phyloP scores from a whole-genome alignment of 2,888 invertebrate species.

The Minunthozetes semirufus region DNA sequence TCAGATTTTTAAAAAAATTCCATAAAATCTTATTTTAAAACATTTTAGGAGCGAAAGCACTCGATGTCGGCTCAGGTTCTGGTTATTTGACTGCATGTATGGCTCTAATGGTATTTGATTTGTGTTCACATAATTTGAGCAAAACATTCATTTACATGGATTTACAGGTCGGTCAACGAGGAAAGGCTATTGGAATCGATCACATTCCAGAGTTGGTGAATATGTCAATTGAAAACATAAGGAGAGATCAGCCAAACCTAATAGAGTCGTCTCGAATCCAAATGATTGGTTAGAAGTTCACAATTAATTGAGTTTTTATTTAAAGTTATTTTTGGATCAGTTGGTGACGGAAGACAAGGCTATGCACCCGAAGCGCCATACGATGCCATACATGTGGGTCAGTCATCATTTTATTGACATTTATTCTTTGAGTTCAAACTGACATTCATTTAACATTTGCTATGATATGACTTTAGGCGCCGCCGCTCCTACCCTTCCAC shows the following conservation, averaged over 20 bases:
- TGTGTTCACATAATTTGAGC: too few relatives aligned
- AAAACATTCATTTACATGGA: too few relatives aligned
- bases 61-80: slow-evolving; percentile 90
- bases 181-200: slow-evolving; percentile 74
- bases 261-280: slow-evolving; percentile 61
- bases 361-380: slow-evolving; percentile 66
- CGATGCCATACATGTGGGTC: slow-evolving; percentile 80
- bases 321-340: slow-evolving; percentile 48
- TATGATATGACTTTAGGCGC: slow-evolving; percentile 54
- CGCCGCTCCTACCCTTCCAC: slow-evolving; percentile 69
- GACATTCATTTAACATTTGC: background rate
- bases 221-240: slow-evolving; percentile 67
- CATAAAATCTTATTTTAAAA: background rate
- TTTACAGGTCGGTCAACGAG: slow-evolving; percentile 58
- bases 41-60: slow-evolving; percentile 58
- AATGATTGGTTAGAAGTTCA: slow-evolving; percentile 59
- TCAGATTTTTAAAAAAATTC: background rate
- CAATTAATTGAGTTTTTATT: background rate
- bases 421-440: background rate
- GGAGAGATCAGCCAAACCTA: slow-evolving; percentile 63
- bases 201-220: slow-evolving; percentile 76
- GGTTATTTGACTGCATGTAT: slow-evolving; percentile 89
- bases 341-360: slow-evolving; percentile 84
- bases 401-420: background rate
- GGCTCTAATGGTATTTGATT: slow-evolving; percentile 61